These are phyloP conservation scores for Caiman crocodilus DNA, from an alignment of 2,797 vertebrate genomes.

Conservation along the genomic window DNA sequence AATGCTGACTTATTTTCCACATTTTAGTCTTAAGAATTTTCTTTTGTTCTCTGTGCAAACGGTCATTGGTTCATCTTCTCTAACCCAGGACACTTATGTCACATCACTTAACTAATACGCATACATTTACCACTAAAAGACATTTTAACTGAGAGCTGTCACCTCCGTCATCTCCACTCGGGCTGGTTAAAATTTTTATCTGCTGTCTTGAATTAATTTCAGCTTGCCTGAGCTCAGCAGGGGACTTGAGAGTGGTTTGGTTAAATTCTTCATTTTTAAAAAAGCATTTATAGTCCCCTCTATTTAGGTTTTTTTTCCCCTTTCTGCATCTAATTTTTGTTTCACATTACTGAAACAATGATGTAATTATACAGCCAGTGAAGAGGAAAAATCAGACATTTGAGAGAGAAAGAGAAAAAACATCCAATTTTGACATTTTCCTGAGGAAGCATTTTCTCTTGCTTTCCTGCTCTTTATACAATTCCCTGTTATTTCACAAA, in stretches of 20 bases:
- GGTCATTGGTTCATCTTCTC: constrained; percentile 83
- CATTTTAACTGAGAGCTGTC: constrained; percentile 89
- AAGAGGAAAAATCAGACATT: constrained; percentile 25
- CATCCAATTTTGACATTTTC: constrained; percentile 66
- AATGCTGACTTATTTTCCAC: neutral
- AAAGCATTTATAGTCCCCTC: constrained; percentile 69
- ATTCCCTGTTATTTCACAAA: constrained; percentile 61
- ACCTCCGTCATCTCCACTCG: constrained; percentile 85
- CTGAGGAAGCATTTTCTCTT: constrained; percentile 36
- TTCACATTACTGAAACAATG: constrained; percentile 76
- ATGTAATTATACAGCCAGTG: constrained; percentile 74
- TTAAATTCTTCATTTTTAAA: constrained; percentile 83
- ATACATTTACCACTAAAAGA: constrained; percentile 87
- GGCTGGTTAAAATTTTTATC: constrained; percentile 88
- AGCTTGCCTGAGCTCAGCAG: constrained; percentile 86
- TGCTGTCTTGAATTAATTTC: constrained; percentile 89
- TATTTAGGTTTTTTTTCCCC: constrained; percentile 75
- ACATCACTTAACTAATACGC: constrained; percentile 85
- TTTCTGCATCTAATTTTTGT: constrained; percentile 75
- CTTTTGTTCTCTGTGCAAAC: constrained; percentile 86
- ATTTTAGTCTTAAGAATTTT: constrained; percentile 67
- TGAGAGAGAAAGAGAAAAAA: constrained; percentile 53
- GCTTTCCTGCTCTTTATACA: constrained; percentile 36
- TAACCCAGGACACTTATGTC: constrained; percentile 82
- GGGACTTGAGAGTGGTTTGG: constrained; percentile 83